Base-by-base conservation (phyloP, 2,797 vertebrate species). In the Sternarchorhynchus goeldii region DNA sequence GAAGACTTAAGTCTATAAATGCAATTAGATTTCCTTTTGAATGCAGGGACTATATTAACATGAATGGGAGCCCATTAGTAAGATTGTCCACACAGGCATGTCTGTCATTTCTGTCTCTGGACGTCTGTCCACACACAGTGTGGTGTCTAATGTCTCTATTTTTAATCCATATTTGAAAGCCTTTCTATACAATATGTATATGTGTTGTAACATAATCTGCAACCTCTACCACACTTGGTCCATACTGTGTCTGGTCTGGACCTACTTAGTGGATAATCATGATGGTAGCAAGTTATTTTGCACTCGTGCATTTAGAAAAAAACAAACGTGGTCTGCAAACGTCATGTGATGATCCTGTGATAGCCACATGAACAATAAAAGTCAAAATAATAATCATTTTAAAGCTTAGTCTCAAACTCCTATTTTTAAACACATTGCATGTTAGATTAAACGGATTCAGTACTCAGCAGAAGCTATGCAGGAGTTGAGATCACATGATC, bases 211-310 rank as follows among this genome's bases (percentile, higher is more conserved):
- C 66, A 60, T 68, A 56, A 60, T 45, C 62, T 72, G 31, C 57
- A 36, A 74, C 50, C 80, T 55, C 20, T 55, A 32, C n/a, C 31
- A 32, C 67, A 6, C 25, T 53, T 56, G 34, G 59, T 73, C 64
- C 68, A 34, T 66, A 34, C 50, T 64, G 25, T 74, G 76, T 81
- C 75, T 77, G 80, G 56, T 25, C 36, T 18, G 12, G 12, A 32
- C 39, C 62, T 31, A 53, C 65, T 73, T 79, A 75, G 56, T 78
- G 72, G 59, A 78, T 82, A 70, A 70, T 82, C 12, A 82, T 75
- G 36, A 82, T 75, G 36, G 50, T 17, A 59, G 73, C 36, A 18
- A 6, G 18, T 67, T 63, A 69, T 57, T 57, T 45, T 69, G 64
- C 57, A 74, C 73, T 73, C 7, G 25, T 72, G 53, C 3, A 36